Base-by-base conservation (phyloP, 2,113 vertebrate species). In the Symphodus melops region DNA sequence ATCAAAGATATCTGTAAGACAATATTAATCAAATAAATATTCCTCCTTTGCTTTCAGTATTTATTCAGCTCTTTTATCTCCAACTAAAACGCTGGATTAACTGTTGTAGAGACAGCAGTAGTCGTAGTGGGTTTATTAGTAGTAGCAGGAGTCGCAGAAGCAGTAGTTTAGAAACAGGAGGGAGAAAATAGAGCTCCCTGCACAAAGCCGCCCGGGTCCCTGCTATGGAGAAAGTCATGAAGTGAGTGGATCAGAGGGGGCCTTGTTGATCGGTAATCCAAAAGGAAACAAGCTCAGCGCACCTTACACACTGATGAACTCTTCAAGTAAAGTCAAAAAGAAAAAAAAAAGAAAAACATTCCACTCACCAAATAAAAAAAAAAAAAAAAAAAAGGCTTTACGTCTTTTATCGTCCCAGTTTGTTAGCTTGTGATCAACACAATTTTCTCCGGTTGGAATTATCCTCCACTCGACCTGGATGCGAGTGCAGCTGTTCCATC, bases 41-140 rank as follows among this genome's bases (percentile, higher is more conserved):
- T 89, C 82, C 79, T 83, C 79, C 75, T 89, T 89, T 86, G 70
- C 69, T 84, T 81, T 90, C 81, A 88, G 73, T 86, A 89, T 81
- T 77, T 85, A 82, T 85, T 88, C 51, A 87, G 74, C 78, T 86
- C 66, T 62, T 79, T 83, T 74, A 36, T 80, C 55, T 91, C 94
- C 94, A 95, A 94, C 94, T 95, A 94, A 91, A 95, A 94, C 93
- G 92, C 81, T 95, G 94, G 94, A 94, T 79, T 66, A 68, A 86
- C 79, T 81, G 86, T 85, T 66, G 77, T 59, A 69, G 82, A 68
- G 88, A 90, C 93, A 94, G 93, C 92, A 95, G 93, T 91, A 93
- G 92, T 91, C 93, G 92, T 90, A 90, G 91, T 93, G 90, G 87
- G 87, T 92, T 72, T 85, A 86, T 67, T 93, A 94, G 90, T 91